Conservation (phyloP, 1,140 invertebrate genomes). For the Capitella teleta region DNA sequence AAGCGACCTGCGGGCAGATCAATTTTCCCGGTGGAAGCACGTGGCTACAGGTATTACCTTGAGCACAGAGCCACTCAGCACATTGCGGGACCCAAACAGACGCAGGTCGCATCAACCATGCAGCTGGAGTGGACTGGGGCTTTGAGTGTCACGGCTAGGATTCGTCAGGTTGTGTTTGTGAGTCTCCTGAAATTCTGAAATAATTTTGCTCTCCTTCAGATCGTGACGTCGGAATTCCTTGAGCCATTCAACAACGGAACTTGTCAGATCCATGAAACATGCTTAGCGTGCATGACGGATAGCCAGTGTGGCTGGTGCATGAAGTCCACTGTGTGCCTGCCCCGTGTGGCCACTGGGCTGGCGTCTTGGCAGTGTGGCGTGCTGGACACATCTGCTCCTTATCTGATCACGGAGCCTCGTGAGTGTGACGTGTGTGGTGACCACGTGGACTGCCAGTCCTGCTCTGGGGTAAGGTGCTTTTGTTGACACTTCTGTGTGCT, state of each 20-base stretch:
- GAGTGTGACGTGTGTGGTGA: conserved; percentile 78
- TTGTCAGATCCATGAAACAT: conserved; percentile 70
- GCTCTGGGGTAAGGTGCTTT: conserved; percentile 7
- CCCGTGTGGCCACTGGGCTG: conserved; percentile 15
- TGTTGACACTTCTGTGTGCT: conserved; percentile 47
- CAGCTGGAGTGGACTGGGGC: conserved; percentile 7
- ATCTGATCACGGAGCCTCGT: conserved; percentile 64
- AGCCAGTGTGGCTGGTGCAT: conserved; percentile 81
- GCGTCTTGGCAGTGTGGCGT: not conserved
- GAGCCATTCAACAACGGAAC: conserved; percentile 65
- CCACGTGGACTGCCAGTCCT: conserved; percentile 26
- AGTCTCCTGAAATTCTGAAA: not conserved
- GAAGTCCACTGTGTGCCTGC: conserved; percentile 18
- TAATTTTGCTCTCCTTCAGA: conserved; percentile 39
- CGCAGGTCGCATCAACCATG: conserved; percentile 3
- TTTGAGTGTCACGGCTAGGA: not conserved
- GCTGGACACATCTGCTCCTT: conserved; percentile 50
- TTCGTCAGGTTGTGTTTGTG: not conserved
- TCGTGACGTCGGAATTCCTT: conserved; percentile 76
- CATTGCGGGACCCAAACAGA: conserved; percentile 16
- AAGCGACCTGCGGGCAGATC: conserved; percentile 8
- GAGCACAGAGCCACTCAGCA: conserved; percentile 58
- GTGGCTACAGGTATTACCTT: conserved; percentile 48
- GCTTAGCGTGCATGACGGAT: conserved; percentile 76
- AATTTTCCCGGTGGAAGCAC: conserved; percentile 23